Evolutionary conservation across 2,888 invertebrate species (phyloP), one percentile per base, ranked within the genome.

Genomic region (Scrobipalpa atriplicella): DNA sequence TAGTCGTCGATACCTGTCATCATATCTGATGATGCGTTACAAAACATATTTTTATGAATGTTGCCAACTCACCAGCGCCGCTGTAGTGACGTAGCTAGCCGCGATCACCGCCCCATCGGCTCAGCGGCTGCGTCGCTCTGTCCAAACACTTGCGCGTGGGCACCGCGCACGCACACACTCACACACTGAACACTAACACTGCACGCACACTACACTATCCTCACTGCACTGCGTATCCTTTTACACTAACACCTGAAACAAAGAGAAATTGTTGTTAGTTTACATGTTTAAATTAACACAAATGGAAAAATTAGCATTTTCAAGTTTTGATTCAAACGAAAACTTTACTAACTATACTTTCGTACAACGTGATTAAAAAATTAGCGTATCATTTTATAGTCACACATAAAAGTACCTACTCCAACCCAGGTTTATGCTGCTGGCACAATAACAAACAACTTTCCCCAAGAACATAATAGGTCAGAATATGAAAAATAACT

Each of bases 61-160:
- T 29, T n/a, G n/a, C 11, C 2, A 51, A 77, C 88, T 87, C 77
- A 92, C 92, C 91, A 92, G 89, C 91, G 91, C 91, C 85, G 90
- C 90, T 84, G 82, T 86, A 84, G 89, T 84, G 86, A 86, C 83
- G 86, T 84, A 84, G 83, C 88, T 84, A 87, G 82, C 78, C 80
- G 84, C 85, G 89, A 92, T 92, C 92, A 92, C 92, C 92, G 91
- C 83, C 91, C 92, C 92, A 92, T 92, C 88, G 89, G 87, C 89
- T 83, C 86, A 88, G 87, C 86, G 87, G 88, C 91, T 36, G 9
- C 58, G 7, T 7, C 58, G 8, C 29, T 29, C 58, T 11, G 38
- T 29, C 8, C 58, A 13, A n/a, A 29, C 11, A 16, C 13, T 2
- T 29, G 6, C 10, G 7, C 29, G 16, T 38, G 88, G 87, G 83